These are phyloP conservation scores for Proteles cristata DNA, from an alignment of 2,113 vertebrate species.

Conservation along the genomic window DNA sequence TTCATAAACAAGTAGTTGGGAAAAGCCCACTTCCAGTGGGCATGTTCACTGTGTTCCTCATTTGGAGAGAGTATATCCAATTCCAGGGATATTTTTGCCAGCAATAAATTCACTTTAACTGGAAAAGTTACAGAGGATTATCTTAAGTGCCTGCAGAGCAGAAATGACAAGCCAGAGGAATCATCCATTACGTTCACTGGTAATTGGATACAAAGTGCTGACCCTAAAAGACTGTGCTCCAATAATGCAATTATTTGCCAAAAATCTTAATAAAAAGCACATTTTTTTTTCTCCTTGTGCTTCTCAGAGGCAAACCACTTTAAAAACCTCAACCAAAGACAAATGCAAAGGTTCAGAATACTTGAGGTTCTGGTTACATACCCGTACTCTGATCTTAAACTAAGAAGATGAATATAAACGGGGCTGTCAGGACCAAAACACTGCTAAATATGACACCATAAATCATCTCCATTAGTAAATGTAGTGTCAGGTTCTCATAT, in stretches of 20 bases:
- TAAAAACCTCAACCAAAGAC: conserved; percentile 35
- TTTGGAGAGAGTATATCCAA: conserved; percentile 18
- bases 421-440: conserved; percentile 47
- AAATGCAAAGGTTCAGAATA: not conserved
- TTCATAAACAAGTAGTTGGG: not conserved
- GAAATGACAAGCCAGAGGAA: conserved; percentile 55
- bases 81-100: conserved; percentile 57
- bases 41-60: not conserved
- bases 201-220: conserved; percentile 78
- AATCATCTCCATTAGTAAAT: conserved; percentile 67
- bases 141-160: conserved; percentile 58
- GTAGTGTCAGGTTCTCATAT: not conserved
- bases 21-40: not conserved
- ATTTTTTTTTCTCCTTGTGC: conserved; percentile 32
- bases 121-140: conserved; percentile 66
- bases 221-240: conserved; percentile 60
- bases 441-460: conserved; percentile 42
- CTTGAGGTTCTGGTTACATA: not conserved
- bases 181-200: conserved; percentile 30
- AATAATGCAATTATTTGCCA: conserved; percentile 70
- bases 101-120: conserved; percentile 60
- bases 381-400: not conserved
- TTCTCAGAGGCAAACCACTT: conserved; percentile 38
- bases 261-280: conserved; percentile 69
- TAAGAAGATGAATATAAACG: conserved; percentile 63